phyloP scores from a whole-genome alignment of 2,888 invertebrate species.

The Troilus luridus region DNA sequence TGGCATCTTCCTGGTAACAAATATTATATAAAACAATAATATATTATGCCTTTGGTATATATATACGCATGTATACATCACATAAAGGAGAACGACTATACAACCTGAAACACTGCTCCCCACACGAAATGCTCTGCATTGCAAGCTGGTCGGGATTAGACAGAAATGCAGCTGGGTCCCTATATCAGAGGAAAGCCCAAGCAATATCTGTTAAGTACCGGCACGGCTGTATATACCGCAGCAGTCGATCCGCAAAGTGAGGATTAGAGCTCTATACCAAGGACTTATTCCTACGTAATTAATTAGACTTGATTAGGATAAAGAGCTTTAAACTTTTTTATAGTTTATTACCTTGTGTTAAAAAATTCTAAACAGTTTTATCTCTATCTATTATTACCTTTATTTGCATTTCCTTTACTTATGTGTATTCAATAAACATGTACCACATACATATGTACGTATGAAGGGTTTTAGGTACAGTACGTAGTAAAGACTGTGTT shows the following conservation, averaged over 20 bases:
- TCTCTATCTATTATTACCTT: too few species aligned
- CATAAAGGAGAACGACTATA: neutral
- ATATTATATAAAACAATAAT: too few species aligned
- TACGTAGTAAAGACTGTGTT: too few species aligned
- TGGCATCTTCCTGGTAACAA: too few species aligned
- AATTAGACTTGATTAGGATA: neutral
- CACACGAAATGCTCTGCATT: neutral
- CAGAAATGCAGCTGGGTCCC: neutral
- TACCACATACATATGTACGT: too few species aligned
- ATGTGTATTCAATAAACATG: too few species aligned
- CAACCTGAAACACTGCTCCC: neutral
- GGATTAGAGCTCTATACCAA: neutral
- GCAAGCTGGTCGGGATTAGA: neutral
- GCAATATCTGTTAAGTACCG: constrained; percentile 13
- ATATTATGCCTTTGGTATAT: too few species aligned
- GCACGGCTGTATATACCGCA: neutral
- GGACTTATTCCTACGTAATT: neutral
- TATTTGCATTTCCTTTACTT: too few species aligned
- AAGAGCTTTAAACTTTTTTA: neutral
- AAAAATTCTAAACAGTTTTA: too few species aligned
- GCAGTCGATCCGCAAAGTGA: neutral
- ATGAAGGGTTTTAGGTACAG: too few species aligned
- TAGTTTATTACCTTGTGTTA: neutral
- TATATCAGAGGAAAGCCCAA: neutral
- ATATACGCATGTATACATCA: neutral